Evolutionary conservation across 2,797 vertebrate genomes (phyloP).

Genomic region (Megalops cyprinoides): DNA sequence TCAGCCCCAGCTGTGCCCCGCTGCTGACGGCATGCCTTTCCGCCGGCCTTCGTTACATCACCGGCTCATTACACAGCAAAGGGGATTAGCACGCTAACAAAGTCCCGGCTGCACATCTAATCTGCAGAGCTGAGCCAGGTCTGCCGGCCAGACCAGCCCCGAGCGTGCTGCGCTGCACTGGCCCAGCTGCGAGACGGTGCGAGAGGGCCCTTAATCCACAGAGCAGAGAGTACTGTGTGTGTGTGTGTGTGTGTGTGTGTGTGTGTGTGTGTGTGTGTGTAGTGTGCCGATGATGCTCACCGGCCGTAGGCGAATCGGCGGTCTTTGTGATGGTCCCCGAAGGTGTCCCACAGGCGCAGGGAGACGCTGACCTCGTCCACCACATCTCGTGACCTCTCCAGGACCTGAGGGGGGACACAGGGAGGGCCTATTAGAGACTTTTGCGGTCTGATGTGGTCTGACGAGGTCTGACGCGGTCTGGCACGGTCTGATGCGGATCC

Average conservation of each 20-base stretch:
- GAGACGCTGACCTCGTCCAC: conserved; percentile 88
- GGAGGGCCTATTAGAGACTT: not conserved
- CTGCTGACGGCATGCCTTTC: conserved; percentile 11
- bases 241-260: conserved; percentile 4
- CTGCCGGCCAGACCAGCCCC: not conserved
- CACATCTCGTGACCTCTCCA: conserved; percentile 85
- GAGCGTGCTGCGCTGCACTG: not conserved
- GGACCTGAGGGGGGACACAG: conserved; percentile 66
- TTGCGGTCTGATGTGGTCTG: too few species aligned
- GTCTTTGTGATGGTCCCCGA: conserved; percentile 88
- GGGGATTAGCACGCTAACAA: conserved; percentile 53
- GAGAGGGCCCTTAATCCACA: too few species aligned
- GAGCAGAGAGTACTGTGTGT: not conserved
- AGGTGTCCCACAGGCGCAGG: conserved; percentile 85
- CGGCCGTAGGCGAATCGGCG: conserved; percentile 85
- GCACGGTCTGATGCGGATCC: conserved; percentile 17
- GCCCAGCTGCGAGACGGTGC: not conserved
- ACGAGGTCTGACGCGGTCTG: too few species aligned
- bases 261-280: conserved; percentile 1
- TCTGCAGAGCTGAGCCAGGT: conserved; percentile 29
- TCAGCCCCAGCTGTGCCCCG: not conserved
- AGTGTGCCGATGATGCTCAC: conserved; percentile 59
- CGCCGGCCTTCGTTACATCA: conserved; percentile 28
- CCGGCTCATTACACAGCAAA: conserved; percentile 43
- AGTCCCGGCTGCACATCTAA: conserved; percentile 40